Conservation (phyloP, 2,888 invertebrate species). For the Clostera curtula region DNA sequence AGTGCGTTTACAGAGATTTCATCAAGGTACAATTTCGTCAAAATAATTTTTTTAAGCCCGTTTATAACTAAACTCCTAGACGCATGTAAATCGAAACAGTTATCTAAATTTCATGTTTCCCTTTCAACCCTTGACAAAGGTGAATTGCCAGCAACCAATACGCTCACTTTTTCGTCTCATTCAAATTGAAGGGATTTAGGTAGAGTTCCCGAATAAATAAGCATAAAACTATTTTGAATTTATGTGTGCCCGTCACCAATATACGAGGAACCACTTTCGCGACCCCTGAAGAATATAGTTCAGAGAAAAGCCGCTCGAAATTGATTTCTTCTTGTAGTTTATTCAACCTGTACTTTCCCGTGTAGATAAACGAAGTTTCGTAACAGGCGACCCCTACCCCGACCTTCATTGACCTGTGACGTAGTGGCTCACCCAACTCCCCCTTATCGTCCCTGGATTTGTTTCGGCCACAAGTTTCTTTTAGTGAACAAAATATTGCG, state of each 20-base stretch:
- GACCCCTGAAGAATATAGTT: conserved; percentile 8
- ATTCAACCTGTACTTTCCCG: conserved; percentile 16
- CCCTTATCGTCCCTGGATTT: conserved; percentile 31
- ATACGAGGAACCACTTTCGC: neutral
- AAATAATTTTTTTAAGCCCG: too few species aligned
- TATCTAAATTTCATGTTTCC: too few species aligned
- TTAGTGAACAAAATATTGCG: conserved; percentile 1
- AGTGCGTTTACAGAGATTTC: too few species aligned
- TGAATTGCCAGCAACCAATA: too few species aligned
- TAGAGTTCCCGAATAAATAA: neutral
- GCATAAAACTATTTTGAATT: neutral
- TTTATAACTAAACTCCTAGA: too few species aligned
- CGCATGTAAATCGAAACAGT: too few species aligned
- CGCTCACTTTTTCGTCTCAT: too few species aligned
- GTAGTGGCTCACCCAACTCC: conserved; percentile 36
- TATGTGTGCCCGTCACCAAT: neutral
- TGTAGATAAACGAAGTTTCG: conserved; percentile 35
- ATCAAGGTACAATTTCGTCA: too few species aligned
- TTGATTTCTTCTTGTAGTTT: conserved; percentile 17
- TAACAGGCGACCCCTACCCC: conserved; percentile 36
- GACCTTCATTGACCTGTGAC: conserved; percentile 50
- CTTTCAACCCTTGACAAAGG: too few species aligned
- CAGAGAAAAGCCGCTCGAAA: conserved; percentile 8
- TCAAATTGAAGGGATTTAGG: too few species aligned
- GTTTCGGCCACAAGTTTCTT: conserved; percentile 17